Evolutionary conservation across 2,113 vertebrate species (phyloP).

Genomic region (Hyperoodon ampullatus): DNA sequence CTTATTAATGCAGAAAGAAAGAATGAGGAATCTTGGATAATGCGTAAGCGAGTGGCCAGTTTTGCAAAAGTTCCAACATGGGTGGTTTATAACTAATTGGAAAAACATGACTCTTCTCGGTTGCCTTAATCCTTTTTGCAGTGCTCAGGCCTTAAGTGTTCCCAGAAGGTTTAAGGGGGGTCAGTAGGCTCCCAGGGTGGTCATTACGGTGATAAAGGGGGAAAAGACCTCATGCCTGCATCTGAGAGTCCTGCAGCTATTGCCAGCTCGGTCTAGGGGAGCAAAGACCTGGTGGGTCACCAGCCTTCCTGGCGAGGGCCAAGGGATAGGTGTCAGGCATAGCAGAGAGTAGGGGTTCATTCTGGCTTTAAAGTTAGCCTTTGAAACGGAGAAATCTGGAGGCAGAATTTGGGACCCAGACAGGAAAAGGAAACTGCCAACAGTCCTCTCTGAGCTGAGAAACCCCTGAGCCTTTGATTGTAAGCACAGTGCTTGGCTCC

Average conservation of each 20-base stretch:
- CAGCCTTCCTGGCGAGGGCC: background rate
- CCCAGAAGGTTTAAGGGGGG: conserved; percentile 22
- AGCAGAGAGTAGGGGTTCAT: background rate
- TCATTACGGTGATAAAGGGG: background rate
- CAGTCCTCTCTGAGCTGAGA: background rate
- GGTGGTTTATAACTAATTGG: conserved; percentile 72
- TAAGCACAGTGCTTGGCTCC: background rate
- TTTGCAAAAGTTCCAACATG: conserved; percentile 56
- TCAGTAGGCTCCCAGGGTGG: background rate
- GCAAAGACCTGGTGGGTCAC: background rate
- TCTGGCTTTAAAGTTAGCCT: background rate
- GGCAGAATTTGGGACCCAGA: background rate
- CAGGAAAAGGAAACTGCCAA: background rate
- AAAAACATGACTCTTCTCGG: conserved; percentile 59
- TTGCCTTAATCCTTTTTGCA: conserved; percentile 8
- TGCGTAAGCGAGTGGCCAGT: background rate
- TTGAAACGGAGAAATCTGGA: background rate
- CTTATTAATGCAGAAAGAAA: conserved; percentile 54
- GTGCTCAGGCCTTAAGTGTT: background rate
- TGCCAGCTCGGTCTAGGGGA: background rate
- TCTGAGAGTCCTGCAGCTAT: background rate
- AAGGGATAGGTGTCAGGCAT: fast-evolving
- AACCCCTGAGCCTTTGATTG: background rate
- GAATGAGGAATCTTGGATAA: conserved; percentile 39
- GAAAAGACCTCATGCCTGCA: background rate